These are phyloP conservation scores for Imbricaverruca yamaguchii DNA, from an alignment of 2,888 invertebrate genomes.

Conservation along the genomic window DNA sequence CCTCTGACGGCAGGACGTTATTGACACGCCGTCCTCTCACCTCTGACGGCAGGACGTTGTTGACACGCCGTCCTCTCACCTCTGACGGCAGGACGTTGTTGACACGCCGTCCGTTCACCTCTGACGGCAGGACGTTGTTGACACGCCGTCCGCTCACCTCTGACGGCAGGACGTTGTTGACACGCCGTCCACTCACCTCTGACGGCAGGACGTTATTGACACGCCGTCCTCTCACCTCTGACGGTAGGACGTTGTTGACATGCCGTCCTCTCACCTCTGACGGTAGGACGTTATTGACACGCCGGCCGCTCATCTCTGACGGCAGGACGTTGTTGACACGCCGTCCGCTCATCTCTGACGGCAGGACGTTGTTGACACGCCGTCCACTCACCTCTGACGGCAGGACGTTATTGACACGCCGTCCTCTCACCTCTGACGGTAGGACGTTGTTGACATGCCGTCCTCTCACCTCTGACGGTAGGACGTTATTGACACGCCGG, in stretches of 20 bases:
- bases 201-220: conserved; percentile 90
- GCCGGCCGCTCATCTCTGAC: conserved; percentile 84
- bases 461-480: conserved; percentile 66
- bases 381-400: conserved; percentile 67
- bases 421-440: conserved; percentile 63
- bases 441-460: conserved; percentile 90
- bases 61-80: conserved; percentile 69
- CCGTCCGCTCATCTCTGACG: conserved; percentile 57
- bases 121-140: conserved; percentile 84
- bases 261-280: conserved; percentile 67
- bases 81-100: conserved; percentile 87
- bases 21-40: conserved; percentile 74
- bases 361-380: conserved; percentile 88
- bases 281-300: conserved; percentile 88
- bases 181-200: conserved; percentile 65
- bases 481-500: conserved; percentile 85
- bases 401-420: conserved; percentile 89
- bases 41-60: conserved; percentile 83
- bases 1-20: conserved; percentile 81
- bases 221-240: conserved; percentile 65
- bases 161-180: conserved; percentile 87
- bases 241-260: conserved; percentile 88
- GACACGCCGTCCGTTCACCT: conserved; percentile 78
- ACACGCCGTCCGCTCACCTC: conserved; percentile 86
- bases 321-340: too few relatives aligned